Percentiles rank a stretch among this genome's conserved stretches.
These are phyloP conservation scores for Bothrops alternatus DNA, from an alignment of 2,797 vertebrate species.

Conservation along the genomic window DNA sequence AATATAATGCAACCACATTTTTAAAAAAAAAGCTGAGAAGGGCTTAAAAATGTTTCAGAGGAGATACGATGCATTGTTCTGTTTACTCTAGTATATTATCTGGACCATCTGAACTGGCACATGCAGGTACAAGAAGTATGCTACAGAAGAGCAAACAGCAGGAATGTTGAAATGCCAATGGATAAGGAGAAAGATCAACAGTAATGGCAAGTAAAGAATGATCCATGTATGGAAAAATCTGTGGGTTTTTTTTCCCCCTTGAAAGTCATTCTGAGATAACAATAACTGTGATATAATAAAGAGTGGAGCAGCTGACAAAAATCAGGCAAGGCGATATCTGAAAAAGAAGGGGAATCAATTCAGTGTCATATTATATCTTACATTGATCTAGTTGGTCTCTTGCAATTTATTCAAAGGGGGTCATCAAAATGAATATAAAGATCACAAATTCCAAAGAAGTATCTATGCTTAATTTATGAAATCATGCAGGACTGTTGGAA, in stretches of 20 bases:
- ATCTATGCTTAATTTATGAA: neutral
- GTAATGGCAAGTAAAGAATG: neutral
- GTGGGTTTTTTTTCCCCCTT: conserved; percentile 16
- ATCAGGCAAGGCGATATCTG: neutral
- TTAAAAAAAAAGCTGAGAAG: neutral
- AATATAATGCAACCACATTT: neutral
- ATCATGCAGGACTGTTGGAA: neutral
- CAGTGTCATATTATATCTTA: neutral
- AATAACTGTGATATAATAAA: conserved; percentile 1
- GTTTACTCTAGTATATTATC: neutral
- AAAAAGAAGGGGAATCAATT: conserved; percentile 1
- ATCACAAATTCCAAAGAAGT: neutral
- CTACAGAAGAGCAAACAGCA: neutral
- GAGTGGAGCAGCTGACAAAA: conserved; percentile 12
- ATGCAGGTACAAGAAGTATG: neutral
- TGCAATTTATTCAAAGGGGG: neutral
- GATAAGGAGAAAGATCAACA: conserved; percentile 1
- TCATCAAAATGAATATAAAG: neutral
- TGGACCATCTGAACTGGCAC: neutral
- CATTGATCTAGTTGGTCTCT: neutral
- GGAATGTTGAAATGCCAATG: conserved; percentile 11
- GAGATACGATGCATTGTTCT: neutral
- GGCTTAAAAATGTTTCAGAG: neutral
- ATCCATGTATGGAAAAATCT: neutral
- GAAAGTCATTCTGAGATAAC: conserved; percentile 17